Base-by-base conservation (phyloP, 2,797 vertebrate species). In the Micropoecilia bifurca region DNA sequence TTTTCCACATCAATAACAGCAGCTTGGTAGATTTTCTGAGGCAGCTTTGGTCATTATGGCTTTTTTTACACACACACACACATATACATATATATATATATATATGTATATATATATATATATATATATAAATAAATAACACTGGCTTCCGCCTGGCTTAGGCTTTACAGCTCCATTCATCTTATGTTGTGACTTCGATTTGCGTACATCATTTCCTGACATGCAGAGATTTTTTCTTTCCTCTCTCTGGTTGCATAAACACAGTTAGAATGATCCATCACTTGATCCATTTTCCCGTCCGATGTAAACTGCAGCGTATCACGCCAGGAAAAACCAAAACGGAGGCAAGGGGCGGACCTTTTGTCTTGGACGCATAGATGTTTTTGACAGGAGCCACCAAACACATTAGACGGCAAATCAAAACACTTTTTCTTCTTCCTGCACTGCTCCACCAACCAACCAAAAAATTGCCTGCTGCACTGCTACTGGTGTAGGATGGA, bases 201-300 rank as follows among this genome's bases (percentile, higher is more conserved):
- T 92, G 84, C 87, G 90, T 90, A 81, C 71, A 88, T 89, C 77
- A 90, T 90, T 89, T 88, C 72, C 79, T 81, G 80, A 85, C 84
- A 86, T 22, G 28, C 84, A 79, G 78, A 80, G 73, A 73, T n/a
- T 82, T 83, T 50, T 83, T 90, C 86, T 87, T 81, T 85, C 68
- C n/a, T 71, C 68, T 71, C 68, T 88, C 80, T 81, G 74, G 77
- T 81, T 7, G 45, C 74, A 84, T 76, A 88, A 87, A 77, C 68
- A 71, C 68, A n/a, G 74, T 61, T 80, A 53, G 28, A 83, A 90
- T 83, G 88, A 91, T 92, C 85, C 79, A 87, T 93, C 85, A 86
- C 75, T 83, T 92, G 83, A 91, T 92, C 86, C 80, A 88, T 90
- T 92, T 78, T 85, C 68, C 77, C 75, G 80, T 85, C 80, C 74